These are phyloP conservation scores for Drosophila prosaltans DNA, from an alignment of 1,140 invertebrate species.

Conservation along the genomic window DNA sequence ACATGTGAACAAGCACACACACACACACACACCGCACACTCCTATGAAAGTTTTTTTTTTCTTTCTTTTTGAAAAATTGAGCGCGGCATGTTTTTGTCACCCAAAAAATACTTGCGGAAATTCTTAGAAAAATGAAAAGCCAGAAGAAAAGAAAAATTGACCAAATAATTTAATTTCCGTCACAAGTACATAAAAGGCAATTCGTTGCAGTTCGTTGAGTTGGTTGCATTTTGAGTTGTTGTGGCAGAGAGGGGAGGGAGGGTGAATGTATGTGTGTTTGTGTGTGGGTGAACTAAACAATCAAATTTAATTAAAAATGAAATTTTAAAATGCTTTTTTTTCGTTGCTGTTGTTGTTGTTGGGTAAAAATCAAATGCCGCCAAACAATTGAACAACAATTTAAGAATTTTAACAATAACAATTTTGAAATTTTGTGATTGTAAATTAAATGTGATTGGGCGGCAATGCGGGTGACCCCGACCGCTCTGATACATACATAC, in stretches of 20 bases:
- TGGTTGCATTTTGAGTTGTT: background rate
- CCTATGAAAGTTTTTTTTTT: conserved; percentile 35
- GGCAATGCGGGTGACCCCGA: conserved; percentile 42
- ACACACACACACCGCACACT: conserved; percentile 34
- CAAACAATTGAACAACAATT: conserved; percentile 59
- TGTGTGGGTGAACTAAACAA: conserved; percentile 32
- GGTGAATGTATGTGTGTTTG: conserved; percentile 47
- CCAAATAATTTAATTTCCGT: conserved; percentile 52
- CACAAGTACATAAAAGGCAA: conserved; percentile 34
- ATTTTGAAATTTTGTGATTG: conserved; percentile 33
- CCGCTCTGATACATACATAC: background rate
- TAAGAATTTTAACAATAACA: conserved; percentile 17
- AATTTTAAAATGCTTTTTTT: conserved; percentile 54
- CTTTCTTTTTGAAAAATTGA: conserved; percentile 74
- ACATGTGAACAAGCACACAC: conserved; percentile 39
- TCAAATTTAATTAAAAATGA: conserved; percentile 47
- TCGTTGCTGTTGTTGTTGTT: conserved; percentile 30
- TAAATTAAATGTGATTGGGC: conserved; percentile 66
- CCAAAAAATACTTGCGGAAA: conserved; percentile 53
- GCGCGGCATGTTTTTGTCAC: conserved; percentile 75
- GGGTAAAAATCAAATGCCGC: conserved; percentile 58
- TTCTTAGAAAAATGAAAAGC: conserved; percentile 37
- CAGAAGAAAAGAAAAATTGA: conserved; percentile 64
- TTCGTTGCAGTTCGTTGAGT: conserved; percentile 71
- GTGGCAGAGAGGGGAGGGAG: background rate